phyloP scores from a whole-genome alignment of 2,113 vertebrate species.

The Ammodytes dubius region DNA sequence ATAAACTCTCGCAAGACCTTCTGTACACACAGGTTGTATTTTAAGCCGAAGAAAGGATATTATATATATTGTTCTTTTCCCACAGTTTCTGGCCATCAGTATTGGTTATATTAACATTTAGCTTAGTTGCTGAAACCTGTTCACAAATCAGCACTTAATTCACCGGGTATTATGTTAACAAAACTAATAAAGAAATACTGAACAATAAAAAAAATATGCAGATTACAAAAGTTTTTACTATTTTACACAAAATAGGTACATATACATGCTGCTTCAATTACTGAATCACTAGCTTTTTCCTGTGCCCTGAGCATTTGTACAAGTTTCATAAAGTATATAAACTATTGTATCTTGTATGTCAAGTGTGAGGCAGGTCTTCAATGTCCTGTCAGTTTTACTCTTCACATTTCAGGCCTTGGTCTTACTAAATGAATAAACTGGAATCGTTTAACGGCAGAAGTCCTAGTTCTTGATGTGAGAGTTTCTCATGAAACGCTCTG shows the following conservation, averaged over 20 bases:
- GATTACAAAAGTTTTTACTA: not conserved
- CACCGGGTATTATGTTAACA: not conserved
- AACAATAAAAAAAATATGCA: not conserved
- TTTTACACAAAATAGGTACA: not conserved
- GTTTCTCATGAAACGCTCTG: conserved; percentile 36
- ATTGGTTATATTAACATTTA: not conserved
- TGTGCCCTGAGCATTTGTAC: not conserved
- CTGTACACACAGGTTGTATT: conserved; percentile 40
- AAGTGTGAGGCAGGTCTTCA: conserved; percentile 26
- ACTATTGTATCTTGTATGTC: not conserved
- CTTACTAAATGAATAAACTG: conserved; percentile 39
- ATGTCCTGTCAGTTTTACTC: conserved; percentile 47
- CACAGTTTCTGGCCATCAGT: not conserved
- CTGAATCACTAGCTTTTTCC: not conserved
- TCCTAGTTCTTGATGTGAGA: conserved; percentile 28
- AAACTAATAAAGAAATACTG: not conserved
- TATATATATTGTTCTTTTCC: not conserved
- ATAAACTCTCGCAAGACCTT: conserved; percentile 52
- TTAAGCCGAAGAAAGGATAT: conserved; percentile 8
- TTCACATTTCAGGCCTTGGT: conserved; percentile 47
- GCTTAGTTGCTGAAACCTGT: not conserved
- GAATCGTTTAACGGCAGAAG: conserved; percentile 19
- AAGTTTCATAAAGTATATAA: not conserved
- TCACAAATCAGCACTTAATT: not conserved
- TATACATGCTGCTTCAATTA: not conserved